A percentile compares a stretch with the other conserved stretches of the same genome.
phyloP scores from a whole-genome alignment of 2,113 vertebrate species.

The Epinephelus lanceolatus region DNA sequence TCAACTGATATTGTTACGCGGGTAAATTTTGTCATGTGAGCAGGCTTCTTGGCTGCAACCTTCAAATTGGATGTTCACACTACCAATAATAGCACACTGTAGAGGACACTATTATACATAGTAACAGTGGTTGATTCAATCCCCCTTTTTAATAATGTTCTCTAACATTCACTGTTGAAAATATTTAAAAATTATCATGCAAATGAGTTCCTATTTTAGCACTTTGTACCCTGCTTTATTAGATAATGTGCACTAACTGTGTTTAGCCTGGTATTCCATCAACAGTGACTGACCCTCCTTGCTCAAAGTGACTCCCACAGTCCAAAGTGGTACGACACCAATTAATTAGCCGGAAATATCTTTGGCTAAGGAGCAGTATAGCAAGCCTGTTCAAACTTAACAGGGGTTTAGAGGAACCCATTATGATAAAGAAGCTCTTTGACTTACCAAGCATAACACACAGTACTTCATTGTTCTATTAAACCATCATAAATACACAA shows the following conservation, averaged over 20 bases:
- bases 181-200: background rate
- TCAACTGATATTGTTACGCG: slow-evolving; percentile 25
- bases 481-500: no score
- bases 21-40: slow-evolving; percentile 7
- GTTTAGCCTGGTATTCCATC: background rate
- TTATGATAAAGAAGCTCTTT: no score
- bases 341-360: no score
- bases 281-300: no score
- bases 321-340: no score
- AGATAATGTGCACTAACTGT: background rate
- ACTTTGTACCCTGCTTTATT: background rate
- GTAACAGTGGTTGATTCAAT: background rate
- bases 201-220: background rate
- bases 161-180: background rate
- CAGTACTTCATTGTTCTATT: no score
- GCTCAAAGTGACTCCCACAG: no score
- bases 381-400: no score
- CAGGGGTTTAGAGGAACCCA: no score
- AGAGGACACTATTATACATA: background rate
- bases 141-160: background rate
- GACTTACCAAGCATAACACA: no score
- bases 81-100: background rate
- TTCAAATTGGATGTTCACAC: slow-evolving; percentile 11
- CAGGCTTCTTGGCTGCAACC: slow-evolving; percentile 11
- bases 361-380: no score